Conservation (phyloP, 2,797 vertebrate genomes). For the Falco novaeseelandiae region DNA sequence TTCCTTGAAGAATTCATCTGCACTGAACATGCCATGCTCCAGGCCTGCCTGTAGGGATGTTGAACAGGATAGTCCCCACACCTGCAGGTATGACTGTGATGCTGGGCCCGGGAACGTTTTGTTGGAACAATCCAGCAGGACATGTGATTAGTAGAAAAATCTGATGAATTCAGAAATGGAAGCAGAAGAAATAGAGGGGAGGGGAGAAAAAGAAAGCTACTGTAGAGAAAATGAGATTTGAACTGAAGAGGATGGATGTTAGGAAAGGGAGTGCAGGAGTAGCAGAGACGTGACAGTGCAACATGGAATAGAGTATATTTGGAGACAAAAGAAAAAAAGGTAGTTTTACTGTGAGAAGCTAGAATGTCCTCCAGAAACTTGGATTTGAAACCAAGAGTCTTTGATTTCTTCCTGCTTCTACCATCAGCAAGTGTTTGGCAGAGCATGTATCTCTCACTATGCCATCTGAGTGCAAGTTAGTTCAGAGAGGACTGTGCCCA, state of each 20-base stretch:
- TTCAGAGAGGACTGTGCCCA: background rate
- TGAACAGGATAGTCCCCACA: background rate
- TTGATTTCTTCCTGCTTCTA: background rate
- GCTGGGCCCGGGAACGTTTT: background rate
- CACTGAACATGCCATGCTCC: background rate
- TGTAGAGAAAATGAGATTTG: background rate
- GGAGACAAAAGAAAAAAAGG: background rate
- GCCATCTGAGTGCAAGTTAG: background rate
- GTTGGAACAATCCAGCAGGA: background rate
- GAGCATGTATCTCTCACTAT: accelerated
- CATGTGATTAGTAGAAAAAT: background rate
- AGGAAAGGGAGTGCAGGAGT: background rate
- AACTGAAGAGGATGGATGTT: background rate
- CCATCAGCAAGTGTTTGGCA: background rate
- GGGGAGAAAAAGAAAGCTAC: background rate
- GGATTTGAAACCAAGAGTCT: background rate
- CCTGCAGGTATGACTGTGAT: background rate
- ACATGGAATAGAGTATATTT: background rate
- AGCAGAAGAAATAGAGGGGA: background rate
- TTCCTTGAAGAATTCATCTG: background rate
- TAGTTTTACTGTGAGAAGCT: background rate
- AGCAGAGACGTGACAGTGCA: background rate
- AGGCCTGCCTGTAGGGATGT: background rate
- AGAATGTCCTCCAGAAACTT: background rate
- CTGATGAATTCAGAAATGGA: background rate